These are phyloP conservation scores for Scaptomyza cyrtandrae DNA, from an alignment of 2,888 invertebrate species.

Conservation along the genomic window DNA sequence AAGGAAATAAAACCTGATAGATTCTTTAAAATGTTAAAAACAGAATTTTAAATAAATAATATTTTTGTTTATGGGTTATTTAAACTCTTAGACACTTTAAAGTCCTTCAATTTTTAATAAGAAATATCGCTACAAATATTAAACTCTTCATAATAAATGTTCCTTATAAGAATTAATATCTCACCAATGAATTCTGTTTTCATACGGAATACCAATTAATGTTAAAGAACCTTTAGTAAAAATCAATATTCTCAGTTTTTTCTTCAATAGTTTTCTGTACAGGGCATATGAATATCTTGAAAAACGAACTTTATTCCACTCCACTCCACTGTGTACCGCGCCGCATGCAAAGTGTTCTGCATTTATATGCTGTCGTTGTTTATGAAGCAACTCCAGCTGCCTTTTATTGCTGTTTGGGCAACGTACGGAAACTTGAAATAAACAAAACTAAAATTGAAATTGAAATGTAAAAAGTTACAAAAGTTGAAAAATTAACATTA, in stretches of 20 bases:
- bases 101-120: too few species aligned
- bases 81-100: too few species aligned
- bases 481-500: not conserved
- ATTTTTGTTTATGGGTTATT: too few species aligned
- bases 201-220: not conserved
- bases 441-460: constrained; percentile 10
- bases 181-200: not conserved
- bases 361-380: constrained; percentile 20
- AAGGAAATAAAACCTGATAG: too few species aligned
- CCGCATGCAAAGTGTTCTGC: constrained; percentile 13
- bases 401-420: constrained; percentile 7
- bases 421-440: not conserved
- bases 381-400: constrained; percentile 1
- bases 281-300: constrained; percentile 8
- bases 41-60: too few species aligned
- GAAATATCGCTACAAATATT: too few species aligned
- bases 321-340: not conserved
- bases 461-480: constrained; percentile 8
- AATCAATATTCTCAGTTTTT: not conserved
- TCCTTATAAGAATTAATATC: too few species aligned
- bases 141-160: too few species aligned
- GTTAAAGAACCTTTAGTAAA: not conserved
- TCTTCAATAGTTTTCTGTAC: not conserved
- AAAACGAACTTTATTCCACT: not conserved
- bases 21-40: too few species aligned